These are phyloP conservation scores for Ceyx margarethae DNA, from an alignment of 2,113 vertebrate genomes.

Conservation along the genomic window DNA sequence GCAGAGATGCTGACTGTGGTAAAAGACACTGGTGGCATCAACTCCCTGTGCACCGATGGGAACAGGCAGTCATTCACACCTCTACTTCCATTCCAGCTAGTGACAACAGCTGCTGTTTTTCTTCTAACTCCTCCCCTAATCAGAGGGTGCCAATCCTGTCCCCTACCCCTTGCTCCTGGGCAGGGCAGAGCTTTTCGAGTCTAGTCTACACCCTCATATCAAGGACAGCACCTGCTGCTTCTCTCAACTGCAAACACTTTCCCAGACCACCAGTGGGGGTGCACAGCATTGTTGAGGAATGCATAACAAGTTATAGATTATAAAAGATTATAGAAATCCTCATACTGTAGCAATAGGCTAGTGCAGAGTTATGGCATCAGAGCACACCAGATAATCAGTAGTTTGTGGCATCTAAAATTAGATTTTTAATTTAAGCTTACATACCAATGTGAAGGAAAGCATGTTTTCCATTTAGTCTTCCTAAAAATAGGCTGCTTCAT, in stretches of 20 bases:
- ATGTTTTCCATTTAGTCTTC: neutral
- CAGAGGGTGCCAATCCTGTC: rapidly evolving
- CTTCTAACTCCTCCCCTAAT: neutral
- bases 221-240: neutral
- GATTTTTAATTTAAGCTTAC: neutral
- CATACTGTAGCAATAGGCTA: rapidly evolving
- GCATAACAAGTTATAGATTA: rapidly evolving
- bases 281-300: neutral
- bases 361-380: rapidly evolving
- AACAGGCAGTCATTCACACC: neutral
- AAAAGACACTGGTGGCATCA: neutral
- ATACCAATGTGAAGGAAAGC: neutral
- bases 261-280: rapidly evolving
- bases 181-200: neutral
- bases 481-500: neutral
- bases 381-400: neutral
- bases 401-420: neutral
- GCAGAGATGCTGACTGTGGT: neutral
- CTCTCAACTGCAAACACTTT: neutral
- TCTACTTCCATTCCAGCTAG: neutral
- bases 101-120: too few species aligned
- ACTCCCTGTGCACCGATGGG: rapidly evolving
- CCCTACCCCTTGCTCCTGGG: neutral
- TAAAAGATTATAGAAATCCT: neutral
- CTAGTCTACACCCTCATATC: rapidly evolving